Conservation (phyloP, 2,888 invertebrate species). For the Boloria euphrosyne region DNA sequence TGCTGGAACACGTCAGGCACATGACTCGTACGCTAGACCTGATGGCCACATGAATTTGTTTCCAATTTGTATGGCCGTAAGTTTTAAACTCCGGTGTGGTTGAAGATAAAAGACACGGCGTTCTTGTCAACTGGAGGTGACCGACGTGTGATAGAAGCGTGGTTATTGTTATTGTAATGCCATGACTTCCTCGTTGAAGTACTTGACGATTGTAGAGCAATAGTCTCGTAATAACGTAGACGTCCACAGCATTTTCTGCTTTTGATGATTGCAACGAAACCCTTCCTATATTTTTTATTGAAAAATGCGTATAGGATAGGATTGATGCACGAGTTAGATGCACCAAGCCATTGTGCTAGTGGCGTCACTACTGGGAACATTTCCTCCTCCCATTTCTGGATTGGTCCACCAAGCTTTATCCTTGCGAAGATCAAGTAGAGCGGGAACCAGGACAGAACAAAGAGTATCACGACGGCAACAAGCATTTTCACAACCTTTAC, state of each 20-base stretch:
- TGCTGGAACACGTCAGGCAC: constrained; percentile 55
- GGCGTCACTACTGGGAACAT: constrained; percentile 91
- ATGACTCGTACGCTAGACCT: constrained; percentile 46
- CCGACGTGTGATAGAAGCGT: constrained; percentile 81
- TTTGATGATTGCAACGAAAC: constrained; percentile 93
- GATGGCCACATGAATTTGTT: constrained; percentile 52
- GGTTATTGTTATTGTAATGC: constrained; percentile 88
- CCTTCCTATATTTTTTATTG: constrained; percentile 95
- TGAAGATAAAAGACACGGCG: constrained; percentile 83
- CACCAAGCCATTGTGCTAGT: constrained; percentile 95
- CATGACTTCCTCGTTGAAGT: constrained; percentile 93
- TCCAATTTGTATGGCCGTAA: constrained; percentile 38
- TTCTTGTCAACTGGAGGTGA: constrained; percentile 79
- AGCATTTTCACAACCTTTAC: constrained; percentile 97
- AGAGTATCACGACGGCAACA: constrained; percentile 95
- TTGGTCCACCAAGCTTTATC: constrained; percentile 90
- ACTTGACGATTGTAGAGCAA: constrained; percentile 92
- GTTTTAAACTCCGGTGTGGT: constrained; percentile 88
- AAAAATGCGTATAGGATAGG: constrained; percentile 97
- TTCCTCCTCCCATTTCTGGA: constrained; percentile 90
- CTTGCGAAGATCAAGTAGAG: constrained; percentile 94
- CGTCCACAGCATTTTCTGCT: constrained; percentile 93
- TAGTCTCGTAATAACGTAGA: constrained; percentile 92
- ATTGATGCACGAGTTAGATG: constrained; percentile 97
- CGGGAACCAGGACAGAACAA: constrained; percentile 96